A percentile compares a stretch with the other conserved stretches of the same genome.
Evolutionary conservation across 2,797 vertebrate genomes (phyloP).

Genomic region (Spheniscus humboldti): DNA sequence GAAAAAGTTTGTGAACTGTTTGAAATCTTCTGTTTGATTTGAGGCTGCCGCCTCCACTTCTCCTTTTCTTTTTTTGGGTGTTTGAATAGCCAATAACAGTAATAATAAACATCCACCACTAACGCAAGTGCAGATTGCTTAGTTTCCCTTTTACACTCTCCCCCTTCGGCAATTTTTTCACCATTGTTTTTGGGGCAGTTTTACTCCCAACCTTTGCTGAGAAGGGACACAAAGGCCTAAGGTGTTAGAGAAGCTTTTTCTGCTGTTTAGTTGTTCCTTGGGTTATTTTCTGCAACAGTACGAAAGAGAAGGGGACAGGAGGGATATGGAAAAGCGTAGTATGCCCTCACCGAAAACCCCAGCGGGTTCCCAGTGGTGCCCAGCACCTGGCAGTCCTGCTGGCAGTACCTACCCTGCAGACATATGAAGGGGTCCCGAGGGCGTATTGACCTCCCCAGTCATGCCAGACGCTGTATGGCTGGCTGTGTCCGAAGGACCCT

Average conservation of each 20-base stretch:
- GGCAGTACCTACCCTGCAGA: not conserved
- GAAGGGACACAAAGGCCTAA: not conserved
- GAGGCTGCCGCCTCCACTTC: not conserved
- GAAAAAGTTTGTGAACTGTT: not conserved
- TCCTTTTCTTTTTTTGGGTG: not conserved
- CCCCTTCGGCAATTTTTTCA: not conserved
- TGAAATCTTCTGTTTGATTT: not conserved
- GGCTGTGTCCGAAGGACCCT: not conserved
- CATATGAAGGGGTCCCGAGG: not conserved
- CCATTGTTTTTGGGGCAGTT: not conserved
- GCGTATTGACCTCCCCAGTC: not conserved
- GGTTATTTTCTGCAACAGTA: not conserved
- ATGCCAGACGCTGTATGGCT: rapidly evolving
- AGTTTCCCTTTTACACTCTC: not conserved
- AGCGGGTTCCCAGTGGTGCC: not conserved
- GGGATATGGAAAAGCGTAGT: not conserved
- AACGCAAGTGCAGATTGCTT: not conserved
- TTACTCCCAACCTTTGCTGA: not conserved
- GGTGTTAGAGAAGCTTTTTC: not conserved
- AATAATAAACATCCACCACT: not conserved
- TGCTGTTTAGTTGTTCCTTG: not conserved
- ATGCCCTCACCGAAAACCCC: not conserved
- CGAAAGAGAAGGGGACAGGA: not conserved
- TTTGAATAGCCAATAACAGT: not conserved
- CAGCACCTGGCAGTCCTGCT: not conserved